These are phyloP conservation scores for Anguilla pacifica DNA, from an alignment of 2,797 vertebrate genomes.

Conservation along the genomic window DNA sequence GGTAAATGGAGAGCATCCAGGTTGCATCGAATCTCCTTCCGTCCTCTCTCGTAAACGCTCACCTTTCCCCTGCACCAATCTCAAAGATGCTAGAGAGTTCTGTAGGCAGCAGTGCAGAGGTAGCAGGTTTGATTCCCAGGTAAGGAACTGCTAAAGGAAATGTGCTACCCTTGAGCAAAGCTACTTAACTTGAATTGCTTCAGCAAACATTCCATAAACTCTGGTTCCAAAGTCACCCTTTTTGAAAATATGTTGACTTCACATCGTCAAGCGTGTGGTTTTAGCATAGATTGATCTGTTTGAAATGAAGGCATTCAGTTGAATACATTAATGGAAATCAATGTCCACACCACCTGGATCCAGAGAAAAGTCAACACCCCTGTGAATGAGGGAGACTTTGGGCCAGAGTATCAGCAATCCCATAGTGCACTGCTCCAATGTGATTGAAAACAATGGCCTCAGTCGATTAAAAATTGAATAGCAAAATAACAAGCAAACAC, in stretches of 20 bases:
- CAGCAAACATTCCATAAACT: background rate
- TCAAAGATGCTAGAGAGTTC: background rate
- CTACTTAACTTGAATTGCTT: slow-evolving; percentile 1
- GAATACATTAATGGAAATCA: slow-evolving; percentile 3
- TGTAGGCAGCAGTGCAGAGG: background rate
- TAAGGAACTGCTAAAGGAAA: background rate
- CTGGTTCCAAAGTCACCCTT: slow-evolving; percentile 7
- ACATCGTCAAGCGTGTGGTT: background rate
- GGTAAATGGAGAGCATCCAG: background rate
- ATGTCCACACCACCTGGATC: background rate
- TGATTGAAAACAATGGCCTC: background rate
- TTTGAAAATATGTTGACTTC: slow-evolving; percentile 1
- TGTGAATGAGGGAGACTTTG: background rate
- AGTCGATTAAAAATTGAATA: background rate
- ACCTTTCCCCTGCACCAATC: background rate
- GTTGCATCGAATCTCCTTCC: background rate
- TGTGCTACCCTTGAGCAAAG: background rate
- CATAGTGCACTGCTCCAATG: background rate
- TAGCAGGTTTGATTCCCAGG: background rate
- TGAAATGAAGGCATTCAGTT: slow-evolving; percentile 2
- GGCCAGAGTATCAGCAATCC: background rate
- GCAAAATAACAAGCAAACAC: background rate
- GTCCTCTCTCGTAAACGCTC: background rate
- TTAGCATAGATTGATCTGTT: background rate
- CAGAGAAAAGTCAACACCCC: background rate